phyloP scores from a whole-genome alignment of 2,888 invertebrate genomes.

The Pseudolycoriella hygida region DNA sequence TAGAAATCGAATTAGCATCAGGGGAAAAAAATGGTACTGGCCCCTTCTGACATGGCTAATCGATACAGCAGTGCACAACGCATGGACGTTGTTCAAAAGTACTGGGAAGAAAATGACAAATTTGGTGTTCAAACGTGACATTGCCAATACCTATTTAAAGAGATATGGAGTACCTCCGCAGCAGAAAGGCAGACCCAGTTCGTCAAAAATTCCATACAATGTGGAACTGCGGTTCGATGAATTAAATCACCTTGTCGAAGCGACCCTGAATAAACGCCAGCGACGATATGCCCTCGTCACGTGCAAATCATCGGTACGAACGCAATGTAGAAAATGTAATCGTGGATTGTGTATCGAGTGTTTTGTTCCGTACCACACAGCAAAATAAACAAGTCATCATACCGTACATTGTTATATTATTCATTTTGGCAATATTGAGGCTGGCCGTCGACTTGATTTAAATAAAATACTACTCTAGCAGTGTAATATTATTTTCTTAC shows the following conservation, averaged over 20 bases:
- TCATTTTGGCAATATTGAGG: too few species aligned
- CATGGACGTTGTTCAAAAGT: not conserved
- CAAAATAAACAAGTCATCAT: too few species aligned
- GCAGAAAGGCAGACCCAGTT: not conserved
- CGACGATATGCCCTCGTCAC: not conserved
- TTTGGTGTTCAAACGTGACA: too few species aligned
- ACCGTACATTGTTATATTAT: too few species aligned
- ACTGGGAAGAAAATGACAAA: not conserved
- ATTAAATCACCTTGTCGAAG: not conserved
- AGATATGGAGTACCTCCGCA: too few species aligned
- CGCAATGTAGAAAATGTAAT: not conserved
- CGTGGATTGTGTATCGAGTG: not conserved
- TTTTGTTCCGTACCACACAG: not conserved
- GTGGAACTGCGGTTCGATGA: not conserved
- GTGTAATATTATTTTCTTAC: too few species aligned
- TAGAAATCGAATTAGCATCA: not conserved
- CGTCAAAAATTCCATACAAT: too few species aligned
- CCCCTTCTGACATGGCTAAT: not conserved
- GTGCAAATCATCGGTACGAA: not conserved
- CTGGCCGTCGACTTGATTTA: too few species aligned
- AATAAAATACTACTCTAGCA: too few species aligned
- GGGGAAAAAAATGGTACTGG: not conserved
- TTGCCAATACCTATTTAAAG: too few species aligned
- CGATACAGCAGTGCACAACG: not conserved
- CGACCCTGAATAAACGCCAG: not conserved